Evolutionary conservation across 2,797 vertebrate species (phyloP), one percentile per base, ranked within the genome.

Genomic region (Gallinago nigripennis): DNA sequence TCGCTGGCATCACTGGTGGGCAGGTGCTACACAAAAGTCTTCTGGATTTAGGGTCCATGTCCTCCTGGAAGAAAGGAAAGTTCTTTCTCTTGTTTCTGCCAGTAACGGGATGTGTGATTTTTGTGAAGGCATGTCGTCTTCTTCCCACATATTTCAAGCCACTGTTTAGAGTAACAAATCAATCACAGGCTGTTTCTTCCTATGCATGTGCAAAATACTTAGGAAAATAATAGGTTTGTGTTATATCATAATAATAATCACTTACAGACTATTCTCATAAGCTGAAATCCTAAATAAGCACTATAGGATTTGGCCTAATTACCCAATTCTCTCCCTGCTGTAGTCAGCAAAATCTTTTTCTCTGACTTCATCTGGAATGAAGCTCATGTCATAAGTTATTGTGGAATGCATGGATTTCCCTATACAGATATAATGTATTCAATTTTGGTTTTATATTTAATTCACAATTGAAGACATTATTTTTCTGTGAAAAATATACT

Each of bases 241-340:
- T 77, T 71, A 17, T 17, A 21, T 37, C n/a, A 28, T n/a, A 14
- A 61, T 82, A 82, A 88, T 72, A 66, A 79, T 48, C 25, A 78
- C 33, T 85, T 75, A 24, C 31, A 80, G 35, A 7, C 50, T 81
- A 2, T 82, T 85, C 53, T 82, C 45, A 60, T 30, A 63, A 63
- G 16, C 16, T 82, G 63, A 71, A 92, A 82, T 79, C 41, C 84
- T 63, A 75, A 75, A 71, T 65, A 78, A 85, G 45, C 50, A 46
- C 56, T 89, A 9, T 39, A 91, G 69, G 33, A 85, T 93, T 94
- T 91, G 86, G 53, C 48, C 81, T 93, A 85, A 94, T 95, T 95
- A 86, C 79, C 85, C 50, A 81, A 17, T 82, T 93, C 45, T 77
- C 6, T 43, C 65, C 75, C 31, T 61, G 9, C 53, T 35, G 8